Percentiles rank a stretch among this genome's conserved stretches.
These are phyloP conservation scores for Salmo trutta DNA, from an alignment of 2,797 vertebrate genomes.

Conservation along the genomic window DNA sequence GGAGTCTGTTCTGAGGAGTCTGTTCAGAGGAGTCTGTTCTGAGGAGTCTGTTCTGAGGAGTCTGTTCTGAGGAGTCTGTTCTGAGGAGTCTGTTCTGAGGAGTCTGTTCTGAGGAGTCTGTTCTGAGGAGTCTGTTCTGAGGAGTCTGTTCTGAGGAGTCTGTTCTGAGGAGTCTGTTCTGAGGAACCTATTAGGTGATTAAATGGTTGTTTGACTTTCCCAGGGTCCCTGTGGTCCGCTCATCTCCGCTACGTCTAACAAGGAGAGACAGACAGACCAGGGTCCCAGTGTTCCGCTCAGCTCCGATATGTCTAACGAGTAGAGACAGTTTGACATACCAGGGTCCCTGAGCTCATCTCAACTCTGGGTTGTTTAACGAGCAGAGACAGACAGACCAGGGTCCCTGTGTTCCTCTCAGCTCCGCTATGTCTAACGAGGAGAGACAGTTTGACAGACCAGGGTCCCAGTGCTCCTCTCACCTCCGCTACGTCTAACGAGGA, in stretches of 20 bases:
- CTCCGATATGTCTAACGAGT: constrained; percentile 29
- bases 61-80: no score
- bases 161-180: no score
- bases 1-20: no score
- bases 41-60: no score
- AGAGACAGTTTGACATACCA: background rate
- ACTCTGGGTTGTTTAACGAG: constrained; percentile 42
- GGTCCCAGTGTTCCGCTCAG: no score
- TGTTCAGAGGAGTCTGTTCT: no score
- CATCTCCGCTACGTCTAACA: constrained; percentile 38
- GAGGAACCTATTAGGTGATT: constrained; percentile 35
- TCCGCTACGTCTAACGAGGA: constrained; percentile 46
- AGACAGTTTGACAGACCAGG: constrained; percentile 15
- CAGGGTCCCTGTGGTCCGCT: constrained; percentile 39
- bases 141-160: no score
- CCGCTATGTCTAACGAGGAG: constrained; percentile 33
- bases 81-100: no score
- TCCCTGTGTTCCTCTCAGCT: no score
- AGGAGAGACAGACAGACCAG: constrained; percentile 42
- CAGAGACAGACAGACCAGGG: constrained; percentile 35
- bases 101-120: no score
- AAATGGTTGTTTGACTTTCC: constrained; percentile 56
- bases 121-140: no score
- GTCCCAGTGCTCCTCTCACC: constrained; percentile 37
- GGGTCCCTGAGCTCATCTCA: constrained; percentile 23